Evolutionary conservation across 1,140 invertebrate genomes (phyloP).

Genomic region (Oreohelix idahoensis): DNA sequence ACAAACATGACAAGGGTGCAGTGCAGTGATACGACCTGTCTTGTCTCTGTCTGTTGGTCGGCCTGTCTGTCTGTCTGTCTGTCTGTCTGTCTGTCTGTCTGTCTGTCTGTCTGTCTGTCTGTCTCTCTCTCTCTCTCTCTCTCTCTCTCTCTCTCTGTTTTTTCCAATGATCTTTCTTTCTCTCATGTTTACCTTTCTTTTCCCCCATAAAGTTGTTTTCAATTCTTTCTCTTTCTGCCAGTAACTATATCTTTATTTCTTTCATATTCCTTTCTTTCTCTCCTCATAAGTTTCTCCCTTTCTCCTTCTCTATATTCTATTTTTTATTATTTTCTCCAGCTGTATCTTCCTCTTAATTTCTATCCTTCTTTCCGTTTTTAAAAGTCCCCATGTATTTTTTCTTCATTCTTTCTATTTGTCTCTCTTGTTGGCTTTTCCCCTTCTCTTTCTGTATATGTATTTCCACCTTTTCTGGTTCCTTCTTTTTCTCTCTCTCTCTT

Average conservation of each 20-base stretch:
- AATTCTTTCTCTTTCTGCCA: neutral
- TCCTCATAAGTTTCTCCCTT: neutral
- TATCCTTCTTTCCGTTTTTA: neutral
- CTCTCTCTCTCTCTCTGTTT: neutral
- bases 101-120: too few species aligned
- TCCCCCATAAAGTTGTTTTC: neutral
- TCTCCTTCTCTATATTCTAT: neutral
- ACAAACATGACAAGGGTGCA: too few species aligned
- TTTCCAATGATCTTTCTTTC: neutral
- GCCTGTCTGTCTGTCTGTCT: too few species aligned
- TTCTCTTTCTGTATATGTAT: too few species aligned
- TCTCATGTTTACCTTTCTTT: neutral
- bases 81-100: too few species aligned
- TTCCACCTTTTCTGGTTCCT: too few species aligned
- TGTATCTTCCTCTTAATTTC: neutral
- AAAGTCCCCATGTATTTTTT: neutral
- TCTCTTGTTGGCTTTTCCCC: neutral
- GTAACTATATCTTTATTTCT: neutral
- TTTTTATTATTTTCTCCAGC: too few species aligned
- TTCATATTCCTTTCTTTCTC: neutral
- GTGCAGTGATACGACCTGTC: too few species aligned
- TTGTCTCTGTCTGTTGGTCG: too few species aligned
- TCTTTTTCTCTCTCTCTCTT: slow-evolving; percentile 10
- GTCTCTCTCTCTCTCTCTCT: neutral
- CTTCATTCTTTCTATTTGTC: neutral